Evolutionary conservation across 2,113 vertebrate genomes (phyloP).

Genomic region (Syrrhaptes paradoxus): DNA sequence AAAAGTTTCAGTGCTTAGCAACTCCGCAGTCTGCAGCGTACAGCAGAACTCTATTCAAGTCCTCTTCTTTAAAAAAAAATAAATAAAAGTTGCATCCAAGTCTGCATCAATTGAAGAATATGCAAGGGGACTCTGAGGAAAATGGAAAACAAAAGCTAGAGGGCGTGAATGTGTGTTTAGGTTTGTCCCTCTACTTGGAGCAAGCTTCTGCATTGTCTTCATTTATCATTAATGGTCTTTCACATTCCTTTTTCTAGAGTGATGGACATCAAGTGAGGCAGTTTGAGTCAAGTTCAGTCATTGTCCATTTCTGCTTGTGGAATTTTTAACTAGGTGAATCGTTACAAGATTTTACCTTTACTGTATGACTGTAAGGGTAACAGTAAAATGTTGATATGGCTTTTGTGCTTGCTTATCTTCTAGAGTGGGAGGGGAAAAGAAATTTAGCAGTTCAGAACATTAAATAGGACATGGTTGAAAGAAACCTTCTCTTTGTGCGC

Average conservation of each 20-base stretch:
- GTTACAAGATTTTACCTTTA: constrained; percentile 58
- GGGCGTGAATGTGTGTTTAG: background rate
- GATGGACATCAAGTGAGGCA: constrained; percentile 59
- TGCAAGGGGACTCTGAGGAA: background rate
- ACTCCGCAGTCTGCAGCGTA: background rate
- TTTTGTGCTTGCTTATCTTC: constrained; percentile 4
- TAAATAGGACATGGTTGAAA: background rate
- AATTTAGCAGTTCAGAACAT: background rate
- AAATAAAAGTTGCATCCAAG: background rate
- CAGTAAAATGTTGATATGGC: background rate
- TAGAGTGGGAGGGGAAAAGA: background rate
- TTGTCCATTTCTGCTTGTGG: constrained; percentile 61
- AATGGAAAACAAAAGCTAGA: background rate
- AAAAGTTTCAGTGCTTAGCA: background rate
- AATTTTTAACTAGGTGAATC: constrained; percentile 46
- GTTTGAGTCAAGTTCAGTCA: constrained; percentile 62
- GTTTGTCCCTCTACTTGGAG: background rate
- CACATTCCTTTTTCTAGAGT: constrained; percentile 63
- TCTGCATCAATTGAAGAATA: background rate
- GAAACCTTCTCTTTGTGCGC: background rate
- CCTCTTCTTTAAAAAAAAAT: background rate
- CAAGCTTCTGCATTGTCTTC: constrained; percentile 17
- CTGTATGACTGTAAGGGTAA: constrained; percentile 60
- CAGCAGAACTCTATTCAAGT: background rate
- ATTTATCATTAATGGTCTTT: constrained; percentile 64